Evolutionary conservation across 2,113 vertebrate species (phyloP).

Genomic region (Heterotilapia buettikoferi): DNA sequence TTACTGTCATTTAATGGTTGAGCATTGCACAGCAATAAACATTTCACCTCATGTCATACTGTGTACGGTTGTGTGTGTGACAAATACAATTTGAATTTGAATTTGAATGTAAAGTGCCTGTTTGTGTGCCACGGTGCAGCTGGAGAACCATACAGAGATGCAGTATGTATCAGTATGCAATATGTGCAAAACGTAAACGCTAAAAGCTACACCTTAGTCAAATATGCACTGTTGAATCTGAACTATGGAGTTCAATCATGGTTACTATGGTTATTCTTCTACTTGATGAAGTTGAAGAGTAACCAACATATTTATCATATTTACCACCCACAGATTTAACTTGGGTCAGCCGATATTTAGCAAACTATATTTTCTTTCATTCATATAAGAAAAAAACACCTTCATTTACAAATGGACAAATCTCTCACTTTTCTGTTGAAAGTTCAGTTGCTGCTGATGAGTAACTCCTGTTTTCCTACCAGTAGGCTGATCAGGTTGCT

Average conservation of each 20-base stretch:
- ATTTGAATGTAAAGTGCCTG: background rate
- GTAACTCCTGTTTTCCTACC: background rate
- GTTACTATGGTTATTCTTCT: background rate
- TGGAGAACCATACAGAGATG: background rate
- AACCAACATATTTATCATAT: background rate
- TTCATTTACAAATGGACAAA: background rate
- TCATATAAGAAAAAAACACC: background rate
- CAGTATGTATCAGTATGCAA: background rate
- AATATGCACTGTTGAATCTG: background rate
- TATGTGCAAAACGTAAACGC: background rate
- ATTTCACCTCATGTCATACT: background rate
- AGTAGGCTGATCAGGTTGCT: background rate
- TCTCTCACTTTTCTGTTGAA: background rate
- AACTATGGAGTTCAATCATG: background rate
- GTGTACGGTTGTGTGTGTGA: background rate
- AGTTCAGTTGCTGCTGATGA: background rate
- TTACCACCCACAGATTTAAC: background rate
- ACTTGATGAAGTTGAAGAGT: background rate
- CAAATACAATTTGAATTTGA: background rate
- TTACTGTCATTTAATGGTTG: background rate
- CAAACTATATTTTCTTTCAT: background rate
- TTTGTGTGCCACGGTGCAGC: background rate
- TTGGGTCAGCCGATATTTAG: background rate
- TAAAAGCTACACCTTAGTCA: background rate
- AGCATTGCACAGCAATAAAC: background rate